Evolutionary conservation across 2,113 vertebrate genomes (phyloP).

Genomic region (Hippocampus zosterae): DNA sequence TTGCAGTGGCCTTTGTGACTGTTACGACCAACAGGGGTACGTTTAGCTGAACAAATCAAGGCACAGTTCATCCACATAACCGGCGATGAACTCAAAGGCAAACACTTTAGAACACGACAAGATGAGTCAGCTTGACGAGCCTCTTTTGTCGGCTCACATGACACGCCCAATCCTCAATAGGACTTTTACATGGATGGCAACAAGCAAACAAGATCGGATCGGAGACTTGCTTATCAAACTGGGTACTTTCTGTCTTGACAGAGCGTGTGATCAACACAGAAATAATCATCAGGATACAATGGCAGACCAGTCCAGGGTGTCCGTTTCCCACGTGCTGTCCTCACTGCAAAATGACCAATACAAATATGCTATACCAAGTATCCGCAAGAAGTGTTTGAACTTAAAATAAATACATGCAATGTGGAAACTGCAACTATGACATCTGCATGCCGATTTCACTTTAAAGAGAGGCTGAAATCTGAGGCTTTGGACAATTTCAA

Average conservation of each 20-base stretch:
- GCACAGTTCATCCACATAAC: neutral
- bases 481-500: too few species aligned
- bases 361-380: too few species aligned
- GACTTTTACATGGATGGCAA: neutral
- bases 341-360: too few species aligned
- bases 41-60: neutral
- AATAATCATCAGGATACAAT: neutral
- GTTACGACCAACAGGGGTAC: neutral
- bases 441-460: too few species aligned
- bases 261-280: neutral
- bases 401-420: too few species aligned
- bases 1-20: neutral
- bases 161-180: neutral
- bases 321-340: too few species aligned
- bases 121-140: neutral
- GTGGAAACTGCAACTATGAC: too few species aligned
- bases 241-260: neutral
- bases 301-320: too few species aligned
- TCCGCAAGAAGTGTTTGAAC: too few species aligned
- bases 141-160: neutral
- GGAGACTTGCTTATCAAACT: neutral
- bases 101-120: neutral
- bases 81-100: neutral
- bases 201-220: neutral
- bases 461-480: too few species aligned